These are phyloP conservation scores for Sebastes minor DNA, from an alignment of 2,797 vertebrate species.

Conservation along the genomic window DNA sequence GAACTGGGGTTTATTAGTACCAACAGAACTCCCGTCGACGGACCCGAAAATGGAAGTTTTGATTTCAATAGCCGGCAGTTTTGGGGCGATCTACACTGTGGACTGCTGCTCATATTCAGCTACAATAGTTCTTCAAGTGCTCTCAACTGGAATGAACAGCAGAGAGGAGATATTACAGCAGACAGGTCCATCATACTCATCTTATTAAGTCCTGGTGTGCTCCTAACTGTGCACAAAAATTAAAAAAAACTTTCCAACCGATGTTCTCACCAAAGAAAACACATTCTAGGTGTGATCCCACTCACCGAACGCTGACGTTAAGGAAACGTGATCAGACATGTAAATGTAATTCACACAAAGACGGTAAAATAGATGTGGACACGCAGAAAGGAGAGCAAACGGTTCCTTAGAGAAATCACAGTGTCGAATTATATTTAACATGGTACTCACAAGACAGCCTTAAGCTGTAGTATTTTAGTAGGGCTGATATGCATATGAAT, in stretches of 20 bases:
- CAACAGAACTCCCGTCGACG: too few relatives aligned
- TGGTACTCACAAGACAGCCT: not conserved
- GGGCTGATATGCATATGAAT: not conserved
- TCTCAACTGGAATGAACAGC: too few relatives aligned
- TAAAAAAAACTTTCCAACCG: not conserved
- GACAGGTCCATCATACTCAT: not conserved
- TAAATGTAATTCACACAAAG: not conserved
- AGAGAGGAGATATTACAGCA: too few relatives aligned
- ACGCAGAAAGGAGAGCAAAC: not conserved
- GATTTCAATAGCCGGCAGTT: too few relatives aligned
- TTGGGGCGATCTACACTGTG: too few relatives aligned
- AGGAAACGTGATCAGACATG: not conserved
- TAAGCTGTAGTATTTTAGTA: not conserved
- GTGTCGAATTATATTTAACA: not conserved
- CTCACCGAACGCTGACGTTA: not conserved
- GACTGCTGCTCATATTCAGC: too few relatives aligned
- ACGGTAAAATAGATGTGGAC: not conserved
- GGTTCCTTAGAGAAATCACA: not conserved
- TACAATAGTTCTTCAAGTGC: too few relatives aligned
- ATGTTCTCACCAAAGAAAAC: not conserved
- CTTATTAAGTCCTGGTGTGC: not conserved
- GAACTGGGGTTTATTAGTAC: too few relatives aligned
- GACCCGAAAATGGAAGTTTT: too few relatives aligned
- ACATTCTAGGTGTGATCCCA: not conserved
- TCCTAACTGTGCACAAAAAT: too few relatives aligned